Evolutionary conservation across 2,888 invertebrate species (phyloP).

Genomic region (Pachydiplax longipennis): DNA sequence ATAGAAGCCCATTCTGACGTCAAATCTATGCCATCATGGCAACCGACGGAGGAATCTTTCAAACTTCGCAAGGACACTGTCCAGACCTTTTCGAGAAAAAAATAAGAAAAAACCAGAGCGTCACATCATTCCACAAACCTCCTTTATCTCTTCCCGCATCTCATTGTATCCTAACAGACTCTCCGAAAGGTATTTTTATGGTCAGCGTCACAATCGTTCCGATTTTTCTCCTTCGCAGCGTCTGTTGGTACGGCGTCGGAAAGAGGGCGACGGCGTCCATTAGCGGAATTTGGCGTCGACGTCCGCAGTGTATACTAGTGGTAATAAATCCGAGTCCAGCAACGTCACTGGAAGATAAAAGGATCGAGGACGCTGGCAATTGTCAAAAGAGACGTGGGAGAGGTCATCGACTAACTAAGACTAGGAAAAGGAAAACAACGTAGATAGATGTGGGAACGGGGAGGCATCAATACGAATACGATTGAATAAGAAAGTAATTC

Average conservation of each 20-base stretch:
- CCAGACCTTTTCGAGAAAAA: not conserved
- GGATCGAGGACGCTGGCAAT: not conserved
- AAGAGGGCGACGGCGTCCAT: not conserved
- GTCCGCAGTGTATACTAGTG: not conserved
- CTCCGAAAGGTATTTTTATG: not conserved
- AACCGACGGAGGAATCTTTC: not conserved
- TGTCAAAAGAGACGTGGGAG: slow-evolving; percentile 22
- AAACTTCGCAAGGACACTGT: not conserved
- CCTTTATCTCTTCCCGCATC: not conserved
- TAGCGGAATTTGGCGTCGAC: slow-evolving; percentile 38
- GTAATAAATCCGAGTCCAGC: slow-evolving; percentile 15
- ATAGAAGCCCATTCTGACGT: not conserved
- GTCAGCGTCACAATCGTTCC: not conserved
- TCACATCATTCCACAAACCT: not conserved
- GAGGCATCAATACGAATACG: not conserved
- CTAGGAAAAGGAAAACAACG: not conserved
- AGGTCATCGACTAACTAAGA: not conserved
- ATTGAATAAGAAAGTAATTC: too few species aligned
- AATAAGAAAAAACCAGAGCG: not conserved
- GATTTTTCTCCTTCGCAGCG: not conserved
- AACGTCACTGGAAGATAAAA: not conserved
- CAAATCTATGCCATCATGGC: not conserved
- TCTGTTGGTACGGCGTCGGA: not conserved
- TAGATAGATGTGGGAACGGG: not conserved
- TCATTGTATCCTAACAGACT: not conserved